A percentile compares a stretch with the other conserved stretches of the same genome.
Evolutionary conservation across 2,888 invertebrate species (phyloP).

Genomic region (Ypsolopha scabrella): DNA sequence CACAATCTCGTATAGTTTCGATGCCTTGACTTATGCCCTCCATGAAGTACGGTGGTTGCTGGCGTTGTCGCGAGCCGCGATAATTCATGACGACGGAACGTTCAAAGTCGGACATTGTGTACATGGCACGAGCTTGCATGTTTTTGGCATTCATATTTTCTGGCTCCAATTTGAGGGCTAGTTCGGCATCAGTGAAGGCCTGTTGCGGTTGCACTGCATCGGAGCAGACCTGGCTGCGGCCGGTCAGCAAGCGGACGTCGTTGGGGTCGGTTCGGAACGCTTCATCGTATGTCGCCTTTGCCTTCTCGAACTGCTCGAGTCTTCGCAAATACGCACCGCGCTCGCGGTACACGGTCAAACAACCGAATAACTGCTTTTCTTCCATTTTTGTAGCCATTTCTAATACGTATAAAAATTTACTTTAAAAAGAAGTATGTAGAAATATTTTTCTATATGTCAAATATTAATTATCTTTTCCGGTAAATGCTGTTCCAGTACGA

Average conservation of each 20-base stretch:
- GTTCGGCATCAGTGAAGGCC: conserved; percentile 52
- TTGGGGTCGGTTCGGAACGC: conserved; percentile 40
- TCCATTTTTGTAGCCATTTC: conserved; percentile 32
- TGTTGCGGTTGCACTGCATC: conserved; percentile 53
- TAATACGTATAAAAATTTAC: conserved; percentile 8
- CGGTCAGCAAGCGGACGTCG: conserved; percentile 46
- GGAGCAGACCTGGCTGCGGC: conserved; percentile 54
- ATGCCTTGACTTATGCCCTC: conserved; percentile 60
- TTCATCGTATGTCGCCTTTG: conserved; percentile 52
- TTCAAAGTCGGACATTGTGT: conserved; percentile 60
- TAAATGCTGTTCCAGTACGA: neutral
- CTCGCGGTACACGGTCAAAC: conserved; percentile 54
- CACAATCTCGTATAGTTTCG: conserved; percentile 59
- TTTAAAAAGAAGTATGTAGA: conserved; percentile 6
- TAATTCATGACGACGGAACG: conserved; percentile 57
- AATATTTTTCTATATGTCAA: neutral
- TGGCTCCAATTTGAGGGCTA: conserved; percentile 51
- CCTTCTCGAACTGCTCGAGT: conserved; percentile 56
- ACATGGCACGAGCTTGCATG: conserved; percentile 58
- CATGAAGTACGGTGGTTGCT: conserved; percentile 52
- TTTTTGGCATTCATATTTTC: conserved; percentile 51
- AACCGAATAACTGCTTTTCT: conserved; percentile 46
- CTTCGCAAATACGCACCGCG: conserved; percentile 50
- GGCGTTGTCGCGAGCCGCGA: conserved; percentile 38
- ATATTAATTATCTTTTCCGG: neutral